Conservation (phyloP, 2,797 vertebrate genomes). For the Hippoglossus hippoglossus region DNA sequence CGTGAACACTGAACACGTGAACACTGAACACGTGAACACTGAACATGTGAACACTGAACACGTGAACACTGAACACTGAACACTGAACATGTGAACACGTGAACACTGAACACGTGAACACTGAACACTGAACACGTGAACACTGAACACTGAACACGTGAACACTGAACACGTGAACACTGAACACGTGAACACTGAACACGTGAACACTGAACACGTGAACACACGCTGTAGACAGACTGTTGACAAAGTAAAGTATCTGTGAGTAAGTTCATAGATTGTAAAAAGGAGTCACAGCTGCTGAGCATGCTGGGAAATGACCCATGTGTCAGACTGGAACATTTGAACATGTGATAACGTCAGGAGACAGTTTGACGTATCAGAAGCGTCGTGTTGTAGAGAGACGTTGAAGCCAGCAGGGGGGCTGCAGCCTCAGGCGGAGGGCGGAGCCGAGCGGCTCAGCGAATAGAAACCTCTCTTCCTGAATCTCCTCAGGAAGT, state of each 20-base stretch:
- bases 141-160: background rate
- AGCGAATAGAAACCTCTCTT: slow-evolving; percentile 82
- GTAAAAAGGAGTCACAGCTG: background rate
- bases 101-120: background rate
- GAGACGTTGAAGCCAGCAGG: too few species aligned
- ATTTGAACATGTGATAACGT: too few species aligned
- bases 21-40: too few species aligned
- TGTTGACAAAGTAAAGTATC: too few species aligned
- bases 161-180: too few species aligned
- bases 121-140: background rate
- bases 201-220: too few species aligned
- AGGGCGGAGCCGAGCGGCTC: slow-evolving; percentile 51
- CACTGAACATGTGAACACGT: background rate
- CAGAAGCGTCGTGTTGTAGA: too few species aligned
- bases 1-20: too few species aligned
- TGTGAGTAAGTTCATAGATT: background rate
- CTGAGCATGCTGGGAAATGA: slow-evolving; percentile 3
- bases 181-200: too few species aligned
- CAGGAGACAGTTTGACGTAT: too few species aligned
- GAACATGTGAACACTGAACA: too few species aligned
- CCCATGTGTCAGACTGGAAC: background rate
- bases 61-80: background rate
- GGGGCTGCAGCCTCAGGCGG: slow-evolving; percentile 29
- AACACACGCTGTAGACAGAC: too few species aligned
- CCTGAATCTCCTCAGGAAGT: slow-evolving; percentile 73